A percentile compares a stretch with the other conserved stretches of the same genome.
These are phyloP conservation scores for Zaprionus inermis DNA, from an alignment of 1,140 invertebrate species.

Conservation along the genomic window DNA sequence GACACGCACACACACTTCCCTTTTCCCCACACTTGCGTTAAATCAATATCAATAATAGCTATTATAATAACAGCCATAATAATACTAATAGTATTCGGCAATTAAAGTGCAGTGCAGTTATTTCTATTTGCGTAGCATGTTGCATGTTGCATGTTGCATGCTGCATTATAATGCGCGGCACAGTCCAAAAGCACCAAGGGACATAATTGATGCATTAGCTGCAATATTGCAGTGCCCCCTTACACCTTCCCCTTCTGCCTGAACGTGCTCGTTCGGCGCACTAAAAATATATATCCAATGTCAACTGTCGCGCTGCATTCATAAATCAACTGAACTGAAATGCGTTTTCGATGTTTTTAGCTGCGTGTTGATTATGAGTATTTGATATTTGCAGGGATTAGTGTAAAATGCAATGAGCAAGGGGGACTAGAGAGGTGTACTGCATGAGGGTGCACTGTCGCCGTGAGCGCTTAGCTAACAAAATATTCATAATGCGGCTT, in stretches of 20 bases:
- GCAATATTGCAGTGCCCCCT: conserved; percentile 35
- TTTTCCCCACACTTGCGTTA: not conserved
- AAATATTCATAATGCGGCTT: conserved; percentile 82
- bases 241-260: not conserved
- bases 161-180: conserved; percentile 57
- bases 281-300: conserved; percentile 39
- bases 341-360: conserved; percentile 75
- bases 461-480: conserved; percentile 54
- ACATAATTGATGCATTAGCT: conserved; percentile 78
- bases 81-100: conserved; percentile 51
- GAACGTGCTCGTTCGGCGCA: not conserved
- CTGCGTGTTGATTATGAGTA: conserved; percentile 74
- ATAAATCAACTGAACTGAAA: conserved; percentile 79
- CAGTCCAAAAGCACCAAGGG: conserved; percentile 29
- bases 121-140: conserved; percentile 34
- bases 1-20: not conserved
- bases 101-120: conserved; percentile 59
- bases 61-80: conserved; percentile 19
- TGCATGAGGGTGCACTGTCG: too few species aligned
- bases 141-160: conserved; percentile 44
- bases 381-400: conserved; percentile 60
- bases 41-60: conserved; percentile 45
- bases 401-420: not conserved
- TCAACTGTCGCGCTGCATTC: conserved; percentile 70
- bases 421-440: too few species aligned